Evolutionary conservation across 1,140 invertebrate genomes (phyloP).

Genomic region (Panulirus ornatus): DNA sequence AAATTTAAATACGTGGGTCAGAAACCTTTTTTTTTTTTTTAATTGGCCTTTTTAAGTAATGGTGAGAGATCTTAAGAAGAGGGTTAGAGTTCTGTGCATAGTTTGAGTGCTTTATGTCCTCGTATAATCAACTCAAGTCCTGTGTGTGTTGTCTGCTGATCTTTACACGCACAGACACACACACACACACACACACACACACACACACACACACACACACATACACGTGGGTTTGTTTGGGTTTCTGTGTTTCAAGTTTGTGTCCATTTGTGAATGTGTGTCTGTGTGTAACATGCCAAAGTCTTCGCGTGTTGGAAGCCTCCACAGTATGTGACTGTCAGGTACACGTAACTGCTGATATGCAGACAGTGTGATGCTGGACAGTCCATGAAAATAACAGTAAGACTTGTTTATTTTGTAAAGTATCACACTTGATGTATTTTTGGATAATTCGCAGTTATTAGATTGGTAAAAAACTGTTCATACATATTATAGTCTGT

Average conservation of each 20-base stretch:
- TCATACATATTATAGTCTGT: too few species aligned
- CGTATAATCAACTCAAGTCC: not conserved
- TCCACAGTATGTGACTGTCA: too few species aligned
- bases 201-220: slow-evolving; percentile 2
- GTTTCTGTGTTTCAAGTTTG: not conserved
- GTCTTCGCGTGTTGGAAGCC: not conserved
- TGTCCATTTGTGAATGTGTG: not conserved
- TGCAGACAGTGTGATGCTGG: not conserved
- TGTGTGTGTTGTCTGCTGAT: not conserved
- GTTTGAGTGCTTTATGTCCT: not conserved
- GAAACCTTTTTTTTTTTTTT: too few species aligned
- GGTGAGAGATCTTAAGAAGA: not conserved
- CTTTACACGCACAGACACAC: too few species aligned
- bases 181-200: slow-evolving; percentile 17
- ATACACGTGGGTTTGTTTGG: not conserved
- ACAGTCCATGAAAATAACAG: not conserved
- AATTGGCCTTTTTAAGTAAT: too few species aligned
- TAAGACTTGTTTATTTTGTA: too few species aligned
- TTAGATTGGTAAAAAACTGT: too few species aligned
- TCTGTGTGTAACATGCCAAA: not conserved
- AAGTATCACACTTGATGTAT: too few species aligned
- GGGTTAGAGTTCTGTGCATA: not conserved
- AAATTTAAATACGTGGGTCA: too few species aligned
- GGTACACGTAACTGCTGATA: not conserved
- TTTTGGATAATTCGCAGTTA: too few species aligned